Evolutionary conservation across 92 coral and sea anemone species (phyloP).

Genomic region (Porites lobata): DNA sequence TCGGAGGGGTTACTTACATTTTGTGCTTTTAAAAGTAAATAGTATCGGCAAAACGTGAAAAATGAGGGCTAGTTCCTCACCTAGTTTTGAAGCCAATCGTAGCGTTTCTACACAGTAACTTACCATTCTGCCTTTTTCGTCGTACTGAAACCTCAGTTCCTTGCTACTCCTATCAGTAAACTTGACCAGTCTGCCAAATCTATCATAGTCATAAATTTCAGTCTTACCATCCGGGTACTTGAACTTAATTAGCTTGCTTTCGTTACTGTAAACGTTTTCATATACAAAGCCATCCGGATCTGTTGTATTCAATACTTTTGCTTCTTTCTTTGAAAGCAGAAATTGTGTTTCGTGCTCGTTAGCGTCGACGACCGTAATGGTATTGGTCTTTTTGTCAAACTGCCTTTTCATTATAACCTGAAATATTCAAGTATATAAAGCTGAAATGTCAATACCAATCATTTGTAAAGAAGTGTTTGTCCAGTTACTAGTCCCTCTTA

Average conservation of each 20-base stretch:
- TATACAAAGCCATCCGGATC: constrained; percentile 75
- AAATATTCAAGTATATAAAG: background rate
- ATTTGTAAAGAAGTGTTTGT: background rate
- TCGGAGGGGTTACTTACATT: no score
- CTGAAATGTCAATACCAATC: background rate
- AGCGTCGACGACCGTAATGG: constrained; percentile 64
- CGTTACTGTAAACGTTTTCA: constrained; percentile 52
- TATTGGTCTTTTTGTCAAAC: constrained; percentile 43
- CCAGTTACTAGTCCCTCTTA: no score
- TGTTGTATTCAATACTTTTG: constrained; percentile 56
- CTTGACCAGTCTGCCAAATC: constrained; percentile 33
- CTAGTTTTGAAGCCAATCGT: no score
- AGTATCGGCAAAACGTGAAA: no score
- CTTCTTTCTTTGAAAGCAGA: constrained; percentile 47
- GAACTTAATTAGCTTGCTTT: constrained; percentile 36
- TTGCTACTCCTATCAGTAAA: constrained; percentile 67
- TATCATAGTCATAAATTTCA: constrained; percentile 63
- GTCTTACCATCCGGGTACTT: constrained; percentile 72
- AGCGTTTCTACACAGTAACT: background rate
- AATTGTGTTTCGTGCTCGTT: constrained; percentile 64
- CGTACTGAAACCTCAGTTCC: constrained; percentile 55
- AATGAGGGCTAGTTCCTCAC: no score
- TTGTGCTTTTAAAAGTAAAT: no score
- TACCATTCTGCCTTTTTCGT: constrained; percentile 64
- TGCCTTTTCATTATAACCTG: constrained; percentile 65